A percentile compares a stretch with the other conserved stretches of the same genome.
phyloP scores from a whole-genome alignment of 1,140 invertebrate species.

The Rhagoletis zephyria region DNA sequence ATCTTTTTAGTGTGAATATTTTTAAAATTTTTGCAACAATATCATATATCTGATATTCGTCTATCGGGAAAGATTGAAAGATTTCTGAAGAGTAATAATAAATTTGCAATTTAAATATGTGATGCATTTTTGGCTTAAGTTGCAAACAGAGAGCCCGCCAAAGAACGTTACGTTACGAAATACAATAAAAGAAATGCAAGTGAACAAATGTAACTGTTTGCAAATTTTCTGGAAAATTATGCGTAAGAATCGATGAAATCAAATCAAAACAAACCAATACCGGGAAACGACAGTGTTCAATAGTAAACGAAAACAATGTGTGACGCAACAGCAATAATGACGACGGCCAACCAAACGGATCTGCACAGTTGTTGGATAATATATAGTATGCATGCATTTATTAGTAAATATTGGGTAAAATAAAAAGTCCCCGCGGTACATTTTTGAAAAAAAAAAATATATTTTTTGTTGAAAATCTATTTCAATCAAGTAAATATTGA shows the following conservation, averaged over 20 bases:
- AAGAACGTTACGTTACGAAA: background rate
- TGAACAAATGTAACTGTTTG: background rate
- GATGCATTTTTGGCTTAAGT: background rate
- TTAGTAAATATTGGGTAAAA: background rate
- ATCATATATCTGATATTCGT: too few species aligned
- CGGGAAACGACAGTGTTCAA: background rate
- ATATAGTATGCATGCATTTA: constrained; percentile 66
- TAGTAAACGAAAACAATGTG: constrained; percentile 63
- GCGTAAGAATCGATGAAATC: background rate
- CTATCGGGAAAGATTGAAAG: too few species aligned
- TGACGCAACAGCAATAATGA: constrained; percentile 67
- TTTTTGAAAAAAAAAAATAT: too few species aligned
- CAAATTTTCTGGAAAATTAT: background rate
- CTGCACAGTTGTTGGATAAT: constrained; percentile 72
- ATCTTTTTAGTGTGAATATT: background rate
- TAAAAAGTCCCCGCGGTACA: too few species aligned
- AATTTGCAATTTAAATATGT: background rate
- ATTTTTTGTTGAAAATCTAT: too few species aligned
- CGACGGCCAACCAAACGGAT: constrained; percentile 66
- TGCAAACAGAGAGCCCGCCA: background rate
- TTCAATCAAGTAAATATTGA: too few species aligned
- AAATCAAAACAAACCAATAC: constrained; percentile 8
- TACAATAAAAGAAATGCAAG: background rate
- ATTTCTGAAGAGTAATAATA: too few species aligned
- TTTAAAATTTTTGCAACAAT: too few species aligned